phyloP scores from a whole-genome alignment of 2,888 invertebrate species.

The Drosophila rubida region DNA sequence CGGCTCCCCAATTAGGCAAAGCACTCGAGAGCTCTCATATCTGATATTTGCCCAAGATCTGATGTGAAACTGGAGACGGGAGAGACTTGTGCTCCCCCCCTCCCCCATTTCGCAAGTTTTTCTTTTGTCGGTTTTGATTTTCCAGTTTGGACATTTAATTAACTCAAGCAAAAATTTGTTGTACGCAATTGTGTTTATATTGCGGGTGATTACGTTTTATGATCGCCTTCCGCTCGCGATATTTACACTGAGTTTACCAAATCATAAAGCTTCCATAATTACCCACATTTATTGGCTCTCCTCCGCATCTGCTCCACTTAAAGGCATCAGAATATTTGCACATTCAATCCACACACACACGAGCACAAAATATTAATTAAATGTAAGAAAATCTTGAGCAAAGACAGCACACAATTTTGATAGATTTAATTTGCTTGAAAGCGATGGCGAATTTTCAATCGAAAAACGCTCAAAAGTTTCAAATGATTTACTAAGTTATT shows the following conservation, averaged over 20 bases:
- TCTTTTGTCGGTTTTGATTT: slow-evolving; percentile 28
- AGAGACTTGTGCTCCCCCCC: neutral
- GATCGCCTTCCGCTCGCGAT: slow-evolving; percentile 73
- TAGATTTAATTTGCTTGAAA: neutral
- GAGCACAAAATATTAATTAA: slow-evolving; percentile 13
- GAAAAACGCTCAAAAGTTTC: too few species aligned
- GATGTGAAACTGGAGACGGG: slow-evolving; percentile 48
- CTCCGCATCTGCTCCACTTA: slow-evolving; percentile 35
- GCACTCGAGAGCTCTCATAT: slow-evolving; percentile 22
- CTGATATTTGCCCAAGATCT: slow-evolving; percentile 67
- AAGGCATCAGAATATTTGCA: slow-evolving; percentile 27
- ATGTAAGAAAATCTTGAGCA: slow-evolving; percentile 11
- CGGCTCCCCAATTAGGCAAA: slow-evolving; percentile 60
- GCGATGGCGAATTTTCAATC: too few species aligned
- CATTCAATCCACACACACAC: slow-evolving; percentile 21
- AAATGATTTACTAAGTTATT: too few species aligned
- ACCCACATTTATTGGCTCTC: slow-evolving; percentile 47
- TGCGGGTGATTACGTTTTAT: slow-evolving; percentile 66
- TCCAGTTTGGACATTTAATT: slow-evolving; percentile 70
- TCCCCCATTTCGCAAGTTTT: slow-evolving; percentile 48
- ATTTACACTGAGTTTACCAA: slow-evolving; percentile 67
- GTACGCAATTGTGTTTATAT: slow-evolving; percentile 51
- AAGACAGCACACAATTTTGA: neutral
- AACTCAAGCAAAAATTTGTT: slow-evolving; percentile 53
- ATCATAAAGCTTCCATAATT: slow-evolving; percentile 69